Evolutionary conservation across 2,113 vertebrate genomes (phyloP), one percentile per base, ranked within the genome.

Genomic region (Sebastes schlegelii): DNA sequence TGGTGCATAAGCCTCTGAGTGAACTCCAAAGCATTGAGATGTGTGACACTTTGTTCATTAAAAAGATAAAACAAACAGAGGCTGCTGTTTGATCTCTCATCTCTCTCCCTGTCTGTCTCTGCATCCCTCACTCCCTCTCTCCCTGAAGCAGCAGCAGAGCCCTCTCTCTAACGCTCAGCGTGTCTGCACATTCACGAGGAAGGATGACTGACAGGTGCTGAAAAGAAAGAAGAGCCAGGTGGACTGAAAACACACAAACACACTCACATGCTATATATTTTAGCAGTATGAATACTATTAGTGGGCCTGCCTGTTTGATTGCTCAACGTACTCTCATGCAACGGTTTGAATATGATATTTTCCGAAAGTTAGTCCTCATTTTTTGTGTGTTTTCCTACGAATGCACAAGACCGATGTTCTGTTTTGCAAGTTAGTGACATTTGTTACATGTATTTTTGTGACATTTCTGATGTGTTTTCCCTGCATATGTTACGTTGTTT

Each of bases 11-110:
- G 52, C 87, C 81, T 85, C 62, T n/a, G 52, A 69, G 43, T 84
- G 82, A 92, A 92, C 84, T 70, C 64, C 16, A 51, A n/a, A 83
- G 79, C 71, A 19, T 1, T 46, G 74, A 43, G 0, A 80, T 52
- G 43, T 86, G 77, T 67, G 46, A 1, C 81, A 80, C 63, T 87
- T 86, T 82, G 83, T 87, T 92, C 84, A 86, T 86, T 88, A 82
- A 85, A 76, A 70, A 61, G 83, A 79, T 89, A 79, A 82, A 85
- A 82, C 69, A 86, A 91, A 84, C 85, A 76, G 34, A 63, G 48
- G 49, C 78, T 62, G 73, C 57, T 63, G 80, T 90, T 87, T 92
- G 82, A 86, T 89, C 71, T 69, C 23, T 23, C 82, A 26, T 64
- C 80, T 60, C 66, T 52, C 60, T 64, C 16, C 8, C n/a, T 48